Conservation (phyloP, 2,113 vertebrate species). For the Rhodinocichla rosea region DNA sequence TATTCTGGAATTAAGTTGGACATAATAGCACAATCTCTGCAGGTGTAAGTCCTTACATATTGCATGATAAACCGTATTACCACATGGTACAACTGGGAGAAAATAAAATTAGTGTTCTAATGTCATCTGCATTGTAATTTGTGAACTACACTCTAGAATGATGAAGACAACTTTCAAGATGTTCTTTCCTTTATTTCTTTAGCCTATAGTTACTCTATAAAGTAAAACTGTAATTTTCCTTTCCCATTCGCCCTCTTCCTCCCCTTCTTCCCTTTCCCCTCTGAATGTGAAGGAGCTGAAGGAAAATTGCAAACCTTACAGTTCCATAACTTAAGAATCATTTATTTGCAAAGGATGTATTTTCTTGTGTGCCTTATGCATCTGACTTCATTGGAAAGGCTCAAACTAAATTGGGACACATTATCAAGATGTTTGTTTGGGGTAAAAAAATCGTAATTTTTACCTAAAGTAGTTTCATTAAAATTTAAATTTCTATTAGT, state of each 20-base stretch:
- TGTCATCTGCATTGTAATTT: neutral
- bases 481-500: neutral
- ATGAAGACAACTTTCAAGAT: neutral
- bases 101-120: neutral
- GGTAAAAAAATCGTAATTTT: neutral
- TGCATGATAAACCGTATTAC: neutral
- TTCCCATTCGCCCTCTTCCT: rapidly evolving
- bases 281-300: neutral
- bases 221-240: neutral
- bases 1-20: neutral
- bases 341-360: neutral
- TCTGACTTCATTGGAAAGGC: neutral
- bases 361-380: neutral
- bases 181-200: neutral
- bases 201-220: neutral
- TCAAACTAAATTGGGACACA: neutral
- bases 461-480: neutral
- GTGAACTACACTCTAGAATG: neutral
- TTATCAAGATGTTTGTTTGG: neutral
- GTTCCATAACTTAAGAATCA: neutral
- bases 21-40: neutral
- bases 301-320: neutral
- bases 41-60: neutral
- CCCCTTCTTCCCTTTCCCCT: neutral
- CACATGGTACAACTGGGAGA: neutral